phyloP scores from a whole-genome alignment of 2,797 vertebrate genomes.

The Galago senegalensis region DNA sequence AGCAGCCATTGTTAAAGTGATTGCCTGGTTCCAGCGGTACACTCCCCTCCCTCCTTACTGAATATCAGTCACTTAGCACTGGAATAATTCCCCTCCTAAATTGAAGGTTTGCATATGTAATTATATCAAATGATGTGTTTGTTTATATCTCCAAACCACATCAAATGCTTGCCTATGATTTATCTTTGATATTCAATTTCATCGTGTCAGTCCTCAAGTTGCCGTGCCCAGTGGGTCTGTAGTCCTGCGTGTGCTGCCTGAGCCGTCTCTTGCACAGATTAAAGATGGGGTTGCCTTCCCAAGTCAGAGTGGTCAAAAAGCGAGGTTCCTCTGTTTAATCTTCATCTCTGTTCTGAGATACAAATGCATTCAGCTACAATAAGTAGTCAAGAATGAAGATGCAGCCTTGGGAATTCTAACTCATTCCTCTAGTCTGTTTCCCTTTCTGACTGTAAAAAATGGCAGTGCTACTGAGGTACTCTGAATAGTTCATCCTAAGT shows the following conservation, averaged over 20 bases:
- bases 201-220: slow-evolving; percentile 85
- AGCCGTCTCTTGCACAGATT: background rate
- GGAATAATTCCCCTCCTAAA: slow-evolving; percentile 81
- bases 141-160: slow-evolving; percentile 86
- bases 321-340: background rate
- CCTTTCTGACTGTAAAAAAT: background rate
- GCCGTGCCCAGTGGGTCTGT: slow-evolving; percentile 79
- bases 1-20: slow-evolving; percentile 79
- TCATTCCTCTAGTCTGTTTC: background rate
- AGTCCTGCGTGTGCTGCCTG: slow-evolving; percentile 17
- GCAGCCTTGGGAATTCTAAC: background rate
- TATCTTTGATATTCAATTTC: slow-evolving; percentile 87
- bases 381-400: background rate
- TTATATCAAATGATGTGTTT: slow-evolving; percentile 89
- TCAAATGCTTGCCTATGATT: slow-evolving; percentile 83
- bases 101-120: slow-evolving; percentile 86
- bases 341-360: background rate
- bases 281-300: background rate
- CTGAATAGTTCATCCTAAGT: background rate
- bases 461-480: fast-evolving
- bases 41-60: background rate
- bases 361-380: background rate
- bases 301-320: background rate
- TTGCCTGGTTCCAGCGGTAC: slow-evolving; percentile 71
- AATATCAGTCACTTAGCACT: slow-evolving; percentile 85